A percentile compares a stretch with the other conserved stretches of the same genome.
These are phyloP conservation scores for Philaethria dido DNA, from an alignment of 2,888 invertebrate genomes.

Conservation along the genomic window DNA sequence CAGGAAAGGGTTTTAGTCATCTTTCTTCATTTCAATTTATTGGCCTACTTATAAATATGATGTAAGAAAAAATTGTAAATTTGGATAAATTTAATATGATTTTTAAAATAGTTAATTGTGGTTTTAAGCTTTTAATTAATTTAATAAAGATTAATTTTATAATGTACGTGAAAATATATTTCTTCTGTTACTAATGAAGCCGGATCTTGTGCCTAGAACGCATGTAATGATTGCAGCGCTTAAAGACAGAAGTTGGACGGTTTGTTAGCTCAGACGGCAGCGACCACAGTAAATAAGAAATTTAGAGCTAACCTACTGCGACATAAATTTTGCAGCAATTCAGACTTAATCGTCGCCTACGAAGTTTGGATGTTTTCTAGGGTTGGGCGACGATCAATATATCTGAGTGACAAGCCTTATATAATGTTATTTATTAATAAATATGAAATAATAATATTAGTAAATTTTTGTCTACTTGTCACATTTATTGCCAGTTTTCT, in stretches of 20 bases:
- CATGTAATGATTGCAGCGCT: slow-evolving; percentile 17
- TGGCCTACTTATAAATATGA: background rate
- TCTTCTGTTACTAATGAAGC: slow-evolving; percentile 4
- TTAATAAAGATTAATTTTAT: background rate
- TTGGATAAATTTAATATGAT: background rate
- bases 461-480: too few species aligned
- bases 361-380: slow-evolving; percentile 69
- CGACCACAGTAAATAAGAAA: slow-evolving; percentile 53
- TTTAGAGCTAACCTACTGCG: slow-evolving; percentile 61
- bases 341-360: slow-evolving; percentile 76
- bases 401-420: slow-evolving; percentile 57
- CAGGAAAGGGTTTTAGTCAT: slow-evolving; percentile 35
- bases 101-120: too few species aligned
- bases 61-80: background rate
- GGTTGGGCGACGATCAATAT: slow-evolving; percentile 66
- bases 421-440: background rate
- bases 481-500: too few species aligned
- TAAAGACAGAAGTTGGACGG: slow-evolving; percentile 32
- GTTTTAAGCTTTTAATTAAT: background rate
- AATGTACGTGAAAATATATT: background rate
- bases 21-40: slow-evolving; percentile 2
- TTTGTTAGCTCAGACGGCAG: slow-evolving; percentile 36
- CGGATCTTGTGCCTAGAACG: slow-evolving; percentile 7
- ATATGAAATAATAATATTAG: background rate
- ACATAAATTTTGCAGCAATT: slow-evolving; percentile 78